Evolutionary conservation across 2,888 invertebrate genomes (phyloP), one percentile per base, ranked within the genome.

Genomic region (Atethmia centrago): DNA sequence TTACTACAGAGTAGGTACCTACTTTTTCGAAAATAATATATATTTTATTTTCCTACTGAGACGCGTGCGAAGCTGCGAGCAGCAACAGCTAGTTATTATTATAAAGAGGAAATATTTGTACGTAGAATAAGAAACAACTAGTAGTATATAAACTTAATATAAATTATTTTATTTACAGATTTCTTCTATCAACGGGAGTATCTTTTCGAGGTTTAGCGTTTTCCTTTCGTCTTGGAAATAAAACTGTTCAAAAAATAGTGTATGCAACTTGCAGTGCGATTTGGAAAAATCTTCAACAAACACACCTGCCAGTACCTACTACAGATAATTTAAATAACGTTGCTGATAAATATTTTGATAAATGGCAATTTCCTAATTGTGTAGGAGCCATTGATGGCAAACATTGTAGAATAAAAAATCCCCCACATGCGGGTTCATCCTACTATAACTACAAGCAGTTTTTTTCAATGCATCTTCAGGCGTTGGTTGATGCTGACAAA

Each of bases 301-400:
- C 47, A 71, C 71, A 64, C 45, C 64, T 56, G 64, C 71, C 64
- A 71, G 65, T 65, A 71, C 71, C 71, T 55, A 71, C 64, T 65
- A 56, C 47, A 65, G 71, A 71, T 31, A 65, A 3, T 66, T 66
- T 66, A 66, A 66, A 68, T 76, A 74, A 74, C 55, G 74, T 74
- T 71, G 63, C 74, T 71, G 70, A 74, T 71, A 71, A 71, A 71
- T 74, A 64, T 74, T 74, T 70, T 70, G 47, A 74, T 62, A 70
- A 74, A 74, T 74, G 74, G 70, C 70, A 74, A 74, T 74, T 74
- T 71, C 64, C 64, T 71, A 71, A 74, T 74, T 74, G 71, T 71
- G 71, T 63, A 75, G 66, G 66, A 66, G 66, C 66, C 66, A 66
- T 66, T 66, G 65, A 42, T 66, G 40, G 51, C 40, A 66, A 72